These are phyloP conservation scores for Gopherus flavomarginatus DNA, from an alignment of 2,113 vertebrate species.

Conservation along the genomic window DNA sequence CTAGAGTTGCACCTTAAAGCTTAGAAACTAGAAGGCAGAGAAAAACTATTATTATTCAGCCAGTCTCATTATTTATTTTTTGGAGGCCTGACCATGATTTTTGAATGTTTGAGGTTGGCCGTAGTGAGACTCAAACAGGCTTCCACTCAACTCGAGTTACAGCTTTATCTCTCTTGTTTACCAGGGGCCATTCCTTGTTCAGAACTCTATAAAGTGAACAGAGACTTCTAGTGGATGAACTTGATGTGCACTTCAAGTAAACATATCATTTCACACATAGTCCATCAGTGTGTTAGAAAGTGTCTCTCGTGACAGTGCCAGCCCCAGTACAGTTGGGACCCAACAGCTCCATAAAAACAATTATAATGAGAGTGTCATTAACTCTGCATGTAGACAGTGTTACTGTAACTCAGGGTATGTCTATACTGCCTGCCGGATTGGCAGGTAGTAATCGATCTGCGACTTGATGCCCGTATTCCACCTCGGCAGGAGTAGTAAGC, in stretches of 20 bases:
- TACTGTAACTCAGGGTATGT: neutral
- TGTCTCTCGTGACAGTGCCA: neutral
- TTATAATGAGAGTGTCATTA: neutral
- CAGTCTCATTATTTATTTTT: no score
- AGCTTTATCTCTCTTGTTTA: neutral
- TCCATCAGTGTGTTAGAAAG: neutral
- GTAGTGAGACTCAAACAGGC: neutral
- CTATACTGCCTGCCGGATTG: no score
- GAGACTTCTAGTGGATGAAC: neutral
- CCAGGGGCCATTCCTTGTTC: neutral
- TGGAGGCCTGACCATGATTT: neutral
- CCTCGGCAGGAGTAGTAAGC: no score
- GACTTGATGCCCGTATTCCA: no score
- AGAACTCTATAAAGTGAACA: neutral
- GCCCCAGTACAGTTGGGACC: neutral
- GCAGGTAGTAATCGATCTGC: no score
- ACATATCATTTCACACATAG: neutral
- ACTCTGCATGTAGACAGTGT: neutral
- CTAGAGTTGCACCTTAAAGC: no score
- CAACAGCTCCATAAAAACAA: neutral
- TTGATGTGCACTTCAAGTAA: neutral
- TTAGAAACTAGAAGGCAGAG: no score
- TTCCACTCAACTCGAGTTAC: neutral
- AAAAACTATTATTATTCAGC: no score
- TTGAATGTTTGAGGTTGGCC: neutral